These are phyloP conservation scores for Synanthedon formicaeformis DNA, from an alignment of 2,888 invertebrate species.

Conservation along the genomic window DNA sequence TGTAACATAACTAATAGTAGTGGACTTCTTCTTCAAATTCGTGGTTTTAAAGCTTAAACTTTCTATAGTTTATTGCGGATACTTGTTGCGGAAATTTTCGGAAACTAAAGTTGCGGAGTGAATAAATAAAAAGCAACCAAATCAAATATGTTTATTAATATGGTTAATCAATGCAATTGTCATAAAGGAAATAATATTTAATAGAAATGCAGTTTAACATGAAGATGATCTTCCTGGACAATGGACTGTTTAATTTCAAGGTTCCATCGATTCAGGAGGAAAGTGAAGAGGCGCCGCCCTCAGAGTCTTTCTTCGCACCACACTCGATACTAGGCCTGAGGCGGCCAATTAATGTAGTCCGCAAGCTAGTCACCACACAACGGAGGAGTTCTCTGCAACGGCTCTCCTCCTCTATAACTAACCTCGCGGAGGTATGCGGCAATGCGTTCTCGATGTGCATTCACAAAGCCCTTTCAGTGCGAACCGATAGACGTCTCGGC, in stretches of 20 bases:
- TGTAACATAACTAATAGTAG: too few relatives aligned
- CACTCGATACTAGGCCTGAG: slow-evolving; percentile 53
- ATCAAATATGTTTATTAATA: too few relatives aligned
- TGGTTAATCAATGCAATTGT: too few relatives aligned
- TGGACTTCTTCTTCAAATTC: too few relatives aligned
- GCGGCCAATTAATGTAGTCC: slow-evolving; percentile 60
- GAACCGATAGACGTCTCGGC: neutral
- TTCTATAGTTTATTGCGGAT: too few relatives aligned
- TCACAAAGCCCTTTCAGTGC: slow-evolving; percentile 19
- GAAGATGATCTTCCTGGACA: slow-evolving; percentile 2
- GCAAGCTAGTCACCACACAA: slow-evolving; percentile 63
- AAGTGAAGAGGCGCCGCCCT: slow-evolving; percentile 36
- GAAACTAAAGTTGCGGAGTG: too few relatives aligned
- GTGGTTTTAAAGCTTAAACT: too few relatives aligned
- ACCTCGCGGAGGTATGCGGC: slow-evolving; percentile 64
- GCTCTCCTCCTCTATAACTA: slow-evolving; percentile 62
- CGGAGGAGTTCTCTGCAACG: slow-evolving; percentile 61
- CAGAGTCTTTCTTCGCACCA: slow-evolving; percentile 47
- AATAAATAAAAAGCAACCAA: too few relatives aligned
- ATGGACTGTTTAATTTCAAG: slow-evolving; percentile 50
- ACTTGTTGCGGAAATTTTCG: too few relatives aligned
- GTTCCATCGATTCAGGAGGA: slow-evolving; percentile 52
- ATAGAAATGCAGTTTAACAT: too few relatives aligned
- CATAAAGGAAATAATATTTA: too few relatives aligned
- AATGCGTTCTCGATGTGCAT: slow-evolving; percentile 34